These are phyloP conservation scores for Alces alces DNA, from an alignment of 2,113 vertebrate genomes.

Conservation along the genomic window DNA sequence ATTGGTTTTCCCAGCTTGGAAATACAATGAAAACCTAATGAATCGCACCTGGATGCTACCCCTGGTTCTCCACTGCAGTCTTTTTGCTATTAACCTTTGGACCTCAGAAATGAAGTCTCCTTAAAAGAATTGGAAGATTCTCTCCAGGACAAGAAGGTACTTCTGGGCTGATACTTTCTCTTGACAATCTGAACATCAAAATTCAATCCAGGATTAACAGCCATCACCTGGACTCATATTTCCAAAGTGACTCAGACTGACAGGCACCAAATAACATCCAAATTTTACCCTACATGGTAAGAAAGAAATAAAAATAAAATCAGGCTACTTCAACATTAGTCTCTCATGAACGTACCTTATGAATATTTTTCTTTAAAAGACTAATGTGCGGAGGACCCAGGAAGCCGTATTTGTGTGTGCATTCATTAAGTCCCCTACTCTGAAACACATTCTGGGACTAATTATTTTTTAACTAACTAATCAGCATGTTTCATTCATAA, in stretches of 20 bases:
- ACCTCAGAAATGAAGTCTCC: neutral
- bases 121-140: neutral
- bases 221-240: neutral
- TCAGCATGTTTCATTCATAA: slow-evolving; percentile 85
- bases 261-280: slow-evolving; percentile 48
- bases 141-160: neutral
- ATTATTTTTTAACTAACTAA: slow-evolving; percentile 84
- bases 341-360: slow-evolving; percentile 64
- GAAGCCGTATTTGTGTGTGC: slow-evolving; percentile 75
- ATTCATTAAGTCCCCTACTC: slow-evolving; percentile 79
- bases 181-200: neutral
- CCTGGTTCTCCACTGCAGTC: neutral
- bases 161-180: neutral
- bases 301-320: slow-evolving; percentile 37
- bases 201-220: neutral
- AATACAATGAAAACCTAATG: neutral
- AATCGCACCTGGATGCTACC: neutral
- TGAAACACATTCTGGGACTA: slow-evolving; percentile 77
- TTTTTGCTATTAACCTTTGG: neutral
- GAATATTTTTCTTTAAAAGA: slow-evolving; percentile 72
- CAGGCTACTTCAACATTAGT: slow-evolving; percentile 51
- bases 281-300: slow-evolving; percentile 42
- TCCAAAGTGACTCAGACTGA: slow-evolving; percentile 43
- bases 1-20: neutral
- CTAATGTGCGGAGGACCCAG: slow-evolving; percentile 72